A percentile compares a stretch with the other conserved stretches of the same genome.
These are phyloP conservation scores for Leucoraja erinaceus DNA, from an alignment of 2,113 vertebrate species.

Conservation along the genomic window DNA sequence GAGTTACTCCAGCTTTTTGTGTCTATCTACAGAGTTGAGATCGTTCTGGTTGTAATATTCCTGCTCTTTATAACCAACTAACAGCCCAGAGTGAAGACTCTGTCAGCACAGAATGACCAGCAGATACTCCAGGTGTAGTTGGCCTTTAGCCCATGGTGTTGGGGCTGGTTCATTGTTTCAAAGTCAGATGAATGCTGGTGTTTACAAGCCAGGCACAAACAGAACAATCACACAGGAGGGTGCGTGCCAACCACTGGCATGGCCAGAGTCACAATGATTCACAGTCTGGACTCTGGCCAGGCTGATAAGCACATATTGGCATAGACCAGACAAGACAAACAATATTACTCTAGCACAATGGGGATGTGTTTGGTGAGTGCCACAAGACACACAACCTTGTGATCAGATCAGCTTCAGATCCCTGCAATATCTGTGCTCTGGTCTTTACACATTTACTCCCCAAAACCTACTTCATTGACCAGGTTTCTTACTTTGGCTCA, in stretches of 20 bases:
- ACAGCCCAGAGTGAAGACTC: background rate
- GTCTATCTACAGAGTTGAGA: too few relatives aligned
- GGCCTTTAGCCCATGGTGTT: background rate
- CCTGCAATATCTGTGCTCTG: background rate
- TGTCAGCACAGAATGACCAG: background rate
- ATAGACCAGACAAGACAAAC: background rate
- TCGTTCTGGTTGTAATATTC: background rate
- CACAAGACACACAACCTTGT: background rate
- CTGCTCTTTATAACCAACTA: background rate
- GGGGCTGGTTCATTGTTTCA: conserved; percentile 13
- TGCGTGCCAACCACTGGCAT: conserved; percentile 19
- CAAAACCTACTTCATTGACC: background rate
- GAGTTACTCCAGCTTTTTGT: too few relatives aligned
- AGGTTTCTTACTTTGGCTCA: background rate
- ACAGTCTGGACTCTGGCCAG: conserved; percentile 26
- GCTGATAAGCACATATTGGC: conserved; percentile 36
- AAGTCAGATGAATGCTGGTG: conserved; percentile 33
- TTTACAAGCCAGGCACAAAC: conserved; percentile 14
- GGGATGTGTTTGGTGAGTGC: background rate
- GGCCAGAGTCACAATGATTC: background rate
- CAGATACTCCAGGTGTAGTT: background rate
- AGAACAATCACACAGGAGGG: conserved; percentile 7
- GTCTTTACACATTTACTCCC: background rate
- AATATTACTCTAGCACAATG: background rate
- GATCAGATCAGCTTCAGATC: background rate